phyloP scores from a whole-genome alignment of 64 coral and sea anemone genomes.

The Anthopleura sola region DNA sequence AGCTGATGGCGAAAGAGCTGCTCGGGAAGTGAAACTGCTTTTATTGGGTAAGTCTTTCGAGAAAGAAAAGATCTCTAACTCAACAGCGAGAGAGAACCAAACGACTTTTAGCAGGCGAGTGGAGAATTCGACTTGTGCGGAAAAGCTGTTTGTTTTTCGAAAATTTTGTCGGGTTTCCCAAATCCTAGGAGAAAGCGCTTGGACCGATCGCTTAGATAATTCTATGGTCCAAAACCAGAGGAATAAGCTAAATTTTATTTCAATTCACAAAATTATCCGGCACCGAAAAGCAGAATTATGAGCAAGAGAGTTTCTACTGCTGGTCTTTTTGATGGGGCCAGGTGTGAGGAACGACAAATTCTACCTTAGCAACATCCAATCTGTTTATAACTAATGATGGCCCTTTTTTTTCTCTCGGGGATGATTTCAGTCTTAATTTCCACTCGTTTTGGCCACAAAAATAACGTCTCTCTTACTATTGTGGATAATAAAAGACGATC shows the following conservation, averaged over 20 bases:
- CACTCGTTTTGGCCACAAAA: not conserved
- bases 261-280: not conserved
- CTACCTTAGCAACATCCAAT: constrained; percentile 6
- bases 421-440: not conserved
- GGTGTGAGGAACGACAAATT: not conserved
- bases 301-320: not conserved
- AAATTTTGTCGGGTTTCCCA: constrained; percentile 17
- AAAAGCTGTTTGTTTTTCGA: constrained; percentile 23
- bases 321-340: constrained; percentile 2
- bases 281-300: not conserved
- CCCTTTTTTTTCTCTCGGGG: not conserved
- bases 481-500: not conserved
- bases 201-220: not conserved
- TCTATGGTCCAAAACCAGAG: not conserved
- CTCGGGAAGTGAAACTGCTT: constrained; percentile 93
- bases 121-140: not conserved
- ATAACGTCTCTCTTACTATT: not conserved
- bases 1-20: constrained; percentile 94
- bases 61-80: not conserved
- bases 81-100: not conserved
- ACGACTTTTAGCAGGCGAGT: not conserved
- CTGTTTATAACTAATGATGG: constrained; percentile 20
- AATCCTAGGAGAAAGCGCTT: not conserved
- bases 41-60: constrained; percentile 71
- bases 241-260: not conserved